These are phyloP conservation scores for Calameuta idolon DNA, from an alignment of 2,888 invertebrate genomes.

Conservation along the genomic window DNA sequence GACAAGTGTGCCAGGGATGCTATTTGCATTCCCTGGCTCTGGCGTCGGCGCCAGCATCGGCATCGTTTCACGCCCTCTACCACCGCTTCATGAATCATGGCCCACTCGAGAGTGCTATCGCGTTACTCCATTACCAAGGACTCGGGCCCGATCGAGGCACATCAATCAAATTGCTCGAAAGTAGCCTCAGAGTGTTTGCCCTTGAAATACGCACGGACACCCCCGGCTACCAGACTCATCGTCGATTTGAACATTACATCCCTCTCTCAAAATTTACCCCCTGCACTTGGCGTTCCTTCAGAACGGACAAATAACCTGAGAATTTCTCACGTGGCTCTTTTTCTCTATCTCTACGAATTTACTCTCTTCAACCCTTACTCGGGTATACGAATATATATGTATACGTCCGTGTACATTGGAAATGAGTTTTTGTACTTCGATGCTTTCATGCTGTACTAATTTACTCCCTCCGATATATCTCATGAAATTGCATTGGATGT, in stretches of 20 bases:
- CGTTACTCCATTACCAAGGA: conserved; percentile 11
- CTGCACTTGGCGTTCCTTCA: neutral
- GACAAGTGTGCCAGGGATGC: neutral
- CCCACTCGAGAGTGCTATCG: conserved; percentile 9
- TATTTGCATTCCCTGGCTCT: conserved; percentile 5
- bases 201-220: conserved; percentile 5
- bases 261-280: neutral
- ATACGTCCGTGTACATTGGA: neutral
- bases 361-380: neutral
- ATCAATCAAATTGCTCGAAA: conserved; percentile 13
- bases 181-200: conserved; percentile 7
- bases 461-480: neutral
- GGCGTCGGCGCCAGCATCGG: neutral
- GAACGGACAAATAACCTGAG: neutral
- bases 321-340: neutral
- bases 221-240: neutral
- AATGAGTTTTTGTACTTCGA: neutral
- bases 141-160: conserved; percentile 6
- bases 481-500: neutral
- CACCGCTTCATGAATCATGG: conserved; percentile 13
- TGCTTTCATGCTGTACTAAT: neutral
- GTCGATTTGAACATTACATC: neutral
- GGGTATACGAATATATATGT: neutral
- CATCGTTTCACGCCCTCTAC: neutral
- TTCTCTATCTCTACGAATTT: neutral